Base-by-base conservation (phyloP, 2,113 vertebrate genomes). In the Microtus oregoni region DNA sequence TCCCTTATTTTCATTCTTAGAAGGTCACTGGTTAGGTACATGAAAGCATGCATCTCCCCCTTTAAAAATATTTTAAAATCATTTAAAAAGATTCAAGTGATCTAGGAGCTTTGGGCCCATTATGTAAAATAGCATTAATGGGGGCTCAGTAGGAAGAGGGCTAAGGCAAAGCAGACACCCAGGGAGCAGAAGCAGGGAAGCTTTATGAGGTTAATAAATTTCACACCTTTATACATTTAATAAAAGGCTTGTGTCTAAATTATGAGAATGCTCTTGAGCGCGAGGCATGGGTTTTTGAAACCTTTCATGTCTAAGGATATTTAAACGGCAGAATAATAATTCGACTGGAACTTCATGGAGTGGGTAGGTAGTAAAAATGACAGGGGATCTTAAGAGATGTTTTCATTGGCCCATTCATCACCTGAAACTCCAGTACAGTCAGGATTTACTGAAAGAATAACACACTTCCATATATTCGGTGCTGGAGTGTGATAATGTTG, bases 321-420 rank as follows among this genome's bases (percentile, higher is more conserved):
- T 96, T 97, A 93, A 96, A 96, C 73, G 38, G 72, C 81, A 96
- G 79, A 97, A 97, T 96, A 96, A 96, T 94, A 87, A 92, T 90
- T 94, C 72, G 90, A 52, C 95, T 77, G 93, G 86, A 94, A 96
- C 82, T 86, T 89, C 77, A 86, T 52, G 38, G 92, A 94, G 94
- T 93, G 61, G 86, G 65, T 65, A 88, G 82, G 89, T 79, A 93
- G 95, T 96, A 96, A 96, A 97, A 95, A 95, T 96, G 95, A 97
- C 97, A 95, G 96, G 92, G 93, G 85, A 68, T 77, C 41, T 89
- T 96, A 92, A 72, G 68, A 93, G 90, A 94, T 88, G 87, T 94
- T 96, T 95, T 96, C 96, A 94, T 78, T 86, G 93, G n/a, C 41
- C 76, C 63, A 92, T 96, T 95, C 78, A 50, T 96, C 94, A 96